Conservation (phyloP, 1,140 invertebrate genomes). For the Drosophila sturtevanti region DNA sequence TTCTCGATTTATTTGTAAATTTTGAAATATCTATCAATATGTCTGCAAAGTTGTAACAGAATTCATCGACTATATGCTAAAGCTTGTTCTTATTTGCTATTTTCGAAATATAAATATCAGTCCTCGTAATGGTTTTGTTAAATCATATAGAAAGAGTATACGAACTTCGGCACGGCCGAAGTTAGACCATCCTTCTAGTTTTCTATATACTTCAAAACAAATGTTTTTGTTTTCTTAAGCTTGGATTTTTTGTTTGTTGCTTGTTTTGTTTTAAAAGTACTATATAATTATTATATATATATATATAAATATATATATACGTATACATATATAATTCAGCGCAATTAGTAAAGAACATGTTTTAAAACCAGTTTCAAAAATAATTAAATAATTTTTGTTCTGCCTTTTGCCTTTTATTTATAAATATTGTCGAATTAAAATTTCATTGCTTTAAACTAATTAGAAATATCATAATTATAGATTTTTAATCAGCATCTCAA, state of each 20-base stretch:
- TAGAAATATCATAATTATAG: neutral
- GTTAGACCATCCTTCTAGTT: no score
- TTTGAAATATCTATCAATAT: no score
- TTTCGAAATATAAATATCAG: no score
- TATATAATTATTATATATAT: neutral
- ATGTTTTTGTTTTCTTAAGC: neutral
- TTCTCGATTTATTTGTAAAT: no score
- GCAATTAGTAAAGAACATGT: conserved; percentile 18
- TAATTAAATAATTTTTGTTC: neutral
- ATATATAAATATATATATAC: neutral
- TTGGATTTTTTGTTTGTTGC: no score
- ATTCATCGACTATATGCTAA: no score
- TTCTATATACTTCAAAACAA: neutral
- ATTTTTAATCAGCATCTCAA: neutral
- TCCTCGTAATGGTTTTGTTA: no score
- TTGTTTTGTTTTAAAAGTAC: no score
- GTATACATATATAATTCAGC: neutral
- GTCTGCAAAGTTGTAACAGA: no score
- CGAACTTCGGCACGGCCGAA: no score
- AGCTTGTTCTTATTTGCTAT: no score
- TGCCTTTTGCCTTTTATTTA: neutral
- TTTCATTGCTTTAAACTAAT: neutral
- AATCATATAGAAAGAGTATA: no score
- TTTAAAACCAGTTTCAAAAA: conserved; percentile 42
- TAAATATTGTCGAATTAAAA: neutral